phyloP scores from a whole-genome alignment of 2,797 vertebrate genomes.

The Poecilia wingei region DNA sequence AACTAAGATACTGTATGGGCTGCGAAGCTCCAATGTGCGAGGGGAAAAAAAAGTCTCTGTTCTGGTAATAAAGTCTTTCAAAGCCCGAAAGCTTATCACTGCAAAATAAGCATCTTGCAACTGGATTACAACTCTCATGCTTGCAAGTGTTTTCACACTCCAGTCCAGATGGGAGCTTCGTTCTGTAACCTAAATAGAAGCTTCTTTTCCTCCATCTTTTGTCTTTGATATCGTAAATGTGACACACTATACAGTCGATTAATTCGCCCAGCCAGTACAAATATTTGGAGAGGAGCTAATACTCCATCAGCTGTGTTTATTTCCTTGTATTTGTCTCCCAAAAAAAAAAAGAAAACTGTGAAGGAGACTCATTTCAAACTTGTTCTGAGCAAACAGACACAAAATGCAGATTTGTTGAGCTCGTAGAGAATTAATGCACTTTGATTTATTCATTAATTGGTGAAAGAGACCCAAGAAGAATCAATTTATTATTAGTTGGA shows the following conservation, averaged over 20 bases:
- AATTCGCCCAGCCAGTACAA: conserved; percentile 54
- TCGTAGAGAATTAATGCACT: background rate
- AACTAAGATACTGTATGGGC: conserved; percentile 65
- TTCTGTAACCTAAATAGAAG: conserved; percentile 58
- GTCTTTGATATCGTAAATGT: conserved; percentile 49
- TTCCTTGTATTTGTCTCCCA: conserved; percentile 32
- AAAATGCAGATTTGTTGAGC: conserved; percentile 18
- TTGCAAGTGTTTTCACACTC: conserved; percentile 62
- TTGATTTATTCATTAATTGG: conserved; percentile 18
- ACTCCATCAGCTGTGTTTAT: conserved; percentile 56
- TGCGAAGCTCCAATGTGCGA: conserved; percentile 58
- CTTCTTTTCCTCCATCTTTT: conserved; percentile 27
- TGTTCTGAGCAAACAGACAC: conserved; percentile 27
- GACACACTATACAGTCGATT: conserved; percentile 64
- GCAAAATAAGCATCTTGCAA: conserved; percentile 79
- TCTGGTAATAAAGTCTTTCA: conserved; percentile 73
- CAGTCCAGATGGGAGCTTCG: conserved; percentile 75
- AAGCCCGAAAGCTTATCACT: conserved; percentile 74
- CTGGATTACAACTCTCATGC: conserved; percentile 75
- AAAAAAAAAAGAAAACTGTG: conserved; percentile 15
- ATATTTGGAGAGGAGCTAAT: conserved; percentile 46
- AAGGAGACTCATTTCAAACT: conserved; percentile 18
- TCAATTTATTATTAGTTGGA: background rate
- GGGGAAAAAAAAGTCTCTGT: conserved; percentile 49
- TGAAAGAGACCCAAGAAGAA: background rate